A percentile compares a stretch with the other conserved stretches of the same genome.
Conservation (phyloP, 2,113 vertebrate genomes). For the Antechinus flavipes region DNA sequence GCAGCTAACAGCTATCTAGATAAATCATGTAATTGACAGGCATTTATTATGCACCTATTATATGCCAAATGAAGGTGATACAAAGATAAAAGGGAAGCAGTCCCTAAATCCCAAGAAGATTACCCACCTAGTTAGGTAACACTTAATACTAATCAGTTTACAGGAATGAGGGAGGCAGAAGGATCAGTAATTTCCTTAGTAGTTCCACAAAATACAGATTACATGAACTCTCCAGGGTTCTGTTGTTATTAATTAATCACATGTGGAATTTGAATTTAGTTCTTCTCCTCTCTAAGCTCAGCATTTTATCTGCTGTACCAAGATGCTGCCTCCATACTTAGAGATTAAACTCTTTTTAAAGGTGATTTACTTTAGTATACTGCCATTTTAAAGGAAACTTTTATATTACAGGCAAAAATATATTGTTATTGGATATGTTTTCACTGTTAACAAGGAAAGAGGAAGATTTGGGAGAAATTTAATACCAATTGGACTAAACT, state of each 20-base stretch:
- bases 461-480: constrained; percentile 46
- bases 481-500: constrained; percentile 19
- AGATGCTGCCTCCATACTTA: not conserved
- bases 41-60: not conserved
- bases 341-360: not conserved
- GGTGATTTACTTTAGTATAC: constrained; percentile 57
- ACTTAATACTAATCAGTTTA: not conserved
- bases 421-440: constrained; percentile 20
- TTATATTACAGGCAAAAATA: constrained; percentile 27
- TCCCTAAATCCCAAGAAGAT: not conserved
- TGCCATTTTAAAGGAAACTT: constrained; percentile 60
- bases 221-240: not conserved
- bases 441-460: not conserved
- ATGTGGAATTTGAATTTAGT: not conserved
- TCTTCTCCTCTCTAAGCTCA: not conserved
- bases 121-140: not conserved
- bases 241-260: not conserved
- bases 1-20: not conserved
- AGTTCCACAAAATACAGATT: not conserved
- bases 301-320: not conserved
- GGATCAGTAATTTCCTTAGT: not conserved
- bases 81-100: not conserved
- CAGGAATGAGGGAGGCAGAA: not conserved
- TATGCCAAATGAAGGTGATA: not conserved
- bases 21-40: not conserved